phyloP scores from a whole-genome alignment of 1,140 invertebrate genomes.

The Sesamia nonagrioides region DNA sequence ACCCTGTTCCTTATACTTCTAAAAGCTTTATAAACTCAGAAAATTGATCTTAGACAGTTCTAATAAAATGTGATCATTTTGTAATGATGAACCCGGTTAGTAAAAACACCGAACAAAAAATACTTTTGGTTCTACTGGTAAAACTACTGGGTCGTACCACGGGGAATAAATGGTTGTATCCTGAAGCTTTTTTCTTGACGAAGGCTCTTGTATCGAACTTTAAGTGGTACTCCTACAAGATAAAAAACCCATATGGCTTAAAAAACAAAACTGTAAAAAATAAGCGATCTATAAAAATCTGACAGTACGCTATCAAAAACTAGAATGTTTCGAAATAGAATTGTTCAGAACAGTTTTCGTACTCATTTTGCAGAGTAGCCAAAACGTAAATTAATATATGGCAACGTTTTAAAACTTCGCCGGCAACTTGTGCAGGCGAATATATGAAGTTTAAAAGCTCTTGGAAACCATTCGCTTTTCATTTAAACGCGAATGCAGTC shows the following conservation, averaged over 20 bases:
- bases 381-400: conserved; percentile 36
- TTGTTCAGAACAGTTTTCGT: conserved; percentile 10
- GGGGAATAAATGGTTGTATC: too few species aligned
- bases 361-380: conserved; percentile 4
- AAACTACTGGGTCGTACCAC: too few species aligned
- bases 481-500: conserved; percentile 16
- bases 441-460: conserved; percentile 39
- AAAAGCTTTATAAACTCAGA: too few species aligned
- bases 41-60: too few species aligned
- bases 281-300: background rate
- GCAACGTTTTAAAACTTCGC: conserved; percentile 24
- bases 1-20: too few species aligned
- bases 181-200: too few species aligned
- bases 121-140: too few species aligned
- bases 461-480: conserved; percentile 35
- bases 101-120: too few species aligned
- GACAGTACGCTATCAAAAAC: conserved; percentile 3
- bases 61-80: too few species aligned
- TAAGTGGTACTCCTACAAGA: too few species aligned
- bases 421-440: conserved; percentile 8
- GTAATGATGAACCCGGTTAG: too few species aligned
- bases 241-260: background rate
- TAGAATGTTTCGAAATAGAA: background rate
- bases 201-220: too few species aligned
- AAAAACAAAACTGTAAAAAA: background rate